These are phyloP conservation scores for Triplophysa dalaica DNA, from an alignment of 2,113 vertebrate species.

Conservation along the genomic window DNA sequence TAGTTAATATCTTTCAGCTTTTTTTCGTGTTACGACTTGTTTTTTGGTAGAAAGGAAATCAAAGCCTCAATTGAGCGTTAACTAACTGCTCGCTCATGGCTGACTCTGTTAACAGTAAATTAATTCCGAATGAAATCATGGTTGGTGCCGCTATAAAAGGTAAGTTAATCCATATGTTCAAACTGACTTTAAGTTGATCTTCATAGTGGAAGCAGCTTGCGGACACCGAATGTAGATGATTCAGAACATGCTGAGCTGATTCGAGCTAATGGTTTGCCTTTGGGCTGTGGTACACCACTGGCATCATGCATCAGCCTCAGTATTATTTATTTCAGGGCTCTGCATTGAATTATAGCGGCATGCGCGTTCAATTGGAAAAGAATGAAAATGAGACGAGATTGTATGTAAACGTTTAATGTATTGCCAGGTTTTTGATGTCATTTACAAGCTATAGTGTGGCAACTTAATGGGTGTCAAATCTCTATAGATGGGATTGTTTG, in stretches of 20 bases:
- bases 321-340: slow-evolving; percentile 9
- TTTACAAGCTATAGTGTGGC: neutral
- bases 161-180: slow-evolving; percentile 36
- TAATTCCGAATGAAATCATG: slow-evolving; percentile 20
- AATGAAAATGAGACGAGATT: neutral
- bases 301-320: neutral
- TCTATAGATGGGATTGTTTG: neutral
- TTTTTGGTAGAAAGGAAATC: slow-evolving; percentile 23
- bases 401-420: neutral
- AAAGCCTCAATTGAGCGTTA: slow-evolving; percentile 32
- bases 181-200: slow-evolving; percentile 7
- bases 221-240: slow-evolving; percentile 10
- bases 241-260: slow-evolving; percentile 13
- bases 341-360: neutral
- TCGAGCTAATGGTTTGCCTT: slow-evolving; percentile 3
- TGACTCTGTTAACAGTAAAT: slow-evolving; percentile 28
- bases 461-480: neutral
- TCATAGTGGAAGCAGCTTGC: neutral
- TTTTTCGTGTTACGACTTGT: neutral
- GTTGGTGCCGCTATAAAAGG: slow-evolving; percentile 9
- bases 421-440: slow-evolving; percentile 14
- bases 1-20: slow-evolving; percentile 30
- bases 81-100: slow-evolving; percentile 19
- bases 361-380: neutral
- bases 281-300: slow-evolving; percentile 33